A percentile compares a stretch with the other conserved stretches of the same genome.
These are phyloP conservation scores for Homarus gammarus DNA, from an alignment of 2,888 invertebrate species.

Conservation along the genomic window DNA sequence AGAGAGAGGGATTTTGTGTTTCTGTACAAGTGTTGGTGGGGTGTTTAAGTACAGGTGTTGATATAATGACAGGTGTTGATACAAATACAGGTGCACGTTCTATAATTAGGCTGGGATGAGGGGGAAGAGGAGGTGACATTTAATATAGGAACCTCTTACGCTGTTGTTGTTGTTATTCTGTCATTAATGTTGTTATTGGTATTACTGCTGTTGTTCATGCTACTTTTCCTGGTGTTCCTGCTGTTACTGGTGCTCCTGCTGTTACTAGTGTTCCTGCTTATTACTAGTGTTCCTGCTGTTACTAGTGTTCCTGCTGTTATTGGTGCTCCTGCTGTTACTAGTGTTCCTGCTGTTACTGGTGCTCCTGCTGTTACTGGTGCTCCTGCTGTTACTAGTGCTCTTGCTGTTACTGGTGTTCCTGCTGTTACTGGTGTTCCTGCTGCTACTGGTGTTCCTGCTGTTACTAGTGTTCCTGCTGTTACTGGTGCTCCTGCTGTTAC, in stretches of 20 bases:
- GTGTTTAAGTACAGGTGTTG: too few species aligned
- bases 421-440: neutral
- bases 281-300: slow-evolving; percentile 6
- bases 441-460: neutral
- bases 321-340: neutral
- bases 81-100: too few species aligned
- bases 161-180: too few species aligned
- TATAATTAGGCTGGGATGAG: too few species aligned
- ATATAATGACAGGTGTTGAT: too few species aligned
- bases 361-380: neutral
- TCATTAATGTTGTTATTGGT: neutral
- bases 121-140: too few species aligned
- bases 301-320: neutral
- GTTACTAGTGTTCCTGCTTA: slow-evolving; percentile 16
- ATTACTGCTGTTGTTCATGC: slow-evolving; percentile 5
- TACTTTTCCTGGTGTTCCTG: neutral
- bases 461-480: slow-evolving; percentile 9
- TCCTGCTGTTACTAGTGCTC: neutral
- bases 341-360: neutral
- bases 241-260: neutral
- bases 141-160: too few species aligned
- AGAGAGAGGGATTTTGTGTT: too few species aligned
- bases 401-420: neutral
- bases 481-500: neutral
- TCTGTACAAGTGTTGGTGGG: too few species aligned